phyloP scores from a whole-genome alignment of 2,797 vertebrate genomes.

The Spheniscus humboldti region DNA sequence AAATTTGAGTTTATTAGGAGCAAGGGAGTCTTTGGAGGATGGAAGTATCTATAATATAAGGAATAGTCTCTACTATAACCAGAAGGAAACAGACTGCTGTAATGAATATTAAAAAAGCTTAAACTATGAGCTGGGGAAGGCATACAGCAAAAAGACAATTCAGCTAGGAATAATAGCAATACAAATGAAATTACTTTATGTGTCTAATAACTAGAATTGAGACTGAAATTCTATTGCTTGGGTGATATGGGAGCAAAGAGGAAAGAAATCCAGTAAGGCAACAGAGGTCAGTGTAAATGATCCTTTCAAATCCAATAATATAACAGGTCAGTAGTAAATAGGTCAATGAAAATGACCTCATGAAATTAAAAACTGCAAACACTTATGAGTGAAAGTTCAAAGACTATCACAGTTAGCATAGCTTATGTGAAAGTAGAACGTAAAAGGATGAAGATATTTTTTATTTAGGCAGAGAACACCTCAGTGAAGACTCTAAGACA shows the following conservation, averaged over 20 bases:
- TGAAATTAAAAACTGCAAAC: not conserved
- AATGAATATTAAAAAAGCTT: slow-evolving; percentile 30
- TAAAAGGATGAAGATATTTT: not conserved
- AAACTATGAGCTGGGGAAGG: not conserved
- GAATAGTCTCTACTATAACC: not conserved
- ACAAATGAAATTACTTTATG: slow-evolving; percentile 10
- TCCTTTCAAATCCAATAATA: not conserved
- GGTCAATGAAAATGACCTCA: not conserved
- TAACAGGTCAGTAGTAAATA: not conserved
- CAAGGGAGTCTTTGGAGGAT: not conserved
- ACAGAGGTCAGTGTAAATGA: not conserved
- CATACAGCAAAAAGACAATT: not conserved
- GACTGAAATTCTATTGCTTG: not conserved
- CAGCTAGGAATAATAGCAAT: not conserved
- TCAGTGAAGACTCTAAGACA: not conserved
- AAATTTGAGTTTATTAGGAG: not conserved
- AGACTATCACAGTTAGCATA: not conserved
- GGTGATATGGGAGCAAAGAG: not conserved
- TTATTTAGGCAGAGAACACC: not conserved
- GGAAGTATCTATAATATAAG: not conserved
- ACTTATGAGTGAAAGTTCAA: not conserved
- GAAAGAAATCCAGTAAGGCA: not conserved
- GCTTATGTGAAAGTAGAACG: not conserved
- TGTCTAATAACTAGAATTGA: not conserved
- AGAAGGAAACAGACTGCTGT: not conserved